phyloP scores from a whole-genome alignment of 1,140 invertebrate species.

The Drosophila arawakana region DNA sequence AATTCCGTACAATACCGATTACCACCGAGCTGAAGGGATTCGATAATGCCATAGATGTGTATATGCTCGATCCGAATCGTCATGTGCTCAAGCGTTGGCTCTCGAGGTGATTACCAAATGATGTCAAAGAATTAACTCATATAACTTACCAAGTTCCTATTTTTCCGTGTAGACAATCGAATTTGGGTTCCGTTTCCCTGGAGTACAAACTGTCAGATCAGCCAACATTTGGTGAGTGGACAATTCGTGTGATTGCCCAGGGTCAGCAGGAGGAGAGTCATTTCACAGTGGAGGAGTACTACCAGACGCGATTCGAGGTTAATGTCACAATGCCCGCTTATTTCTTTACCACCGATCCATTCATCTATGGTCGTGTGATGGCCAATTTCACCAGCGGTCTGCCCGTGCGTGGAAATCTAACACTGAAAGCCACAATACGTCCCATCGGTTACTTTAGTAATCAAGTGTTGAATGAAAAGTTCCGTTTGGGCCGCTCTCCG shows the following conservation, averaged over 20 bases:
- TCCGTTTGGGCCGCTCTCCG: conserved; percentile 77
- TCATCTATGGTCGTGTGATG: conserved; percentile 93
- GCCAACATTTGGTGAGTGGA: conserved; percentile 96
- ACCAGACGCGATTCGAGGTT: conserved; percentile 96
- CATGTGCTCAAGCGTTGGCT: conserved; percentile 96
- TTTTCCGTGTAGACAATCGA: conserved; percentile 87
- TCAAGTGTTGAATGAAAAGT: conserved; percentile 81
- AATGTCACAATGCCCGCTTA: conserved; percentile 98
- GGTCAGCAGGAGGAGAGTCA: conserved; percentile 93
- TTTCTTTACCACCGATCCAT: conserved; percentile 93
- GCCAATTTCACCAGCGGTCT: conserved; percentile 97
- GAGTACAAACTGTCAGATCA: conserved; percentile 96
- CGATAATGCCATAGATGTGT: conserved; percentile 94
- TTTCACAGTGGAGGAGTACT: conserved; percentile 97
- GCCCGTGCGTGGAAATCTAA: conserved; percentile 93
- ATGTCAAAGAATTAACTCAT: too few species aligned
- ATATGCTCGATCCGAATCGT: conserved; percentile 93
- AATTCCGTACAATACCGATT: conserved; percentile 95
- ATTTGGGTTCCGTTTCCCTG: conserved; percentile 95
- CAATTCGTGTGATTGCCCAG: conserved; percentile 94
- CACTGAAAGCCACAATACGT: conserved; percentile 90
- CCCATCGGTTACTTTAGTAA: conserved; percentile 88
- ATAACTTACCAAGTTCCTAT: not conserved
- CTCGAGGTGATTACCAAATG: conserved; percentile 85
- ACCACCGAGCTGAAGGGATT: conserved; percentile 95